Conservation (phyloP, 1,140 invertebrate genomes). For the Diuraphis noxia region DNA sequence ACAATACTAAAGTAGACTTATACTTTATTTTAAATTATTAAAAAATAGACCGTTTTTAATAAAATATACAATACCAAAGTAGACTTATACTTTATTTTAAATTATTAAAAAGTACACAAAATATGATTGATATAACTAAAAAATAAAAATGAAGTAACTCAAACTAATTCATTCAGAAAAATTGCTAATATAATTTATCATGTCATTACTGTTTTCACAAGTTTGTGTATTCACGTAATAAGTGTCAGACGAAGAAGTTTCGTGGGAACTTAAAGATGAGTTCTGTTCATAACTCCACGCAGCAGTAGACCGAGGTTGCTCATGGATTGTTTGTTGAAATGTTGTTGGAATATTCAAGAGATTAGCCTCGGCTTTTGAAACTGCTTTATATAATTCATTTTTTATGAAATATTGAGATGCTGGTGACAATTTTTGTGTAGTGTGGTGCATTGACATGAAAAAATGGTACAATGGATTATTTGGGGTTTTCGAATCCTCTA, state of each 20-base stretch:
- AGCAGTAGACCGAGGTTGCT: neutral
- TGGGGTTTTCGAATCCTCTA: neutral
- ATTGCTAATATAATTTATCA: too few relatives aligned
- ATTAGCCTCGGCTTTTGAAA: neutral
- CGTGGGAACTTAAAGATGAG: slow-evolving; percentile 1
- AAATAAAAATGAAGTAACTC: too few relatives aligned
- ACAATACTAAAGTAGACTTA: too few relatives aligned
- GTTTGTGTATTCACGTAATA: neutral
- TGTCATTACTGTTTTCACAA: neutral
- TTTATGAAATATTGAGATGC: neutral
- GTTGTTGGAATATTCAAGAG: slow-evolving; percentile 6
- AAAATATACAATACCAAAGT: too few relatives aligned
- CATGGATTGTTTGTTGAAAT: neutral
- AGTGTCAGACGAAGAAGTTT: neutral
- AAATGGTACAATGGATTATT: slow-evolving; percentile 6
- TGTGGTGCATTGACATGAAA: slow-evolving; percentile 17
- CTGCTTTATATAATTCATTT: neutral
- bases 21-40: too few relatives aligned
- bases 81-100: too few relatives aligned
- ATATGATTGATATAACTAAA: too few relatives aligned
- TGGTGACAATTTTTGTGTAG: neutral
- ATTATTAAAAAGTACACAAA: too few relatives aligned
- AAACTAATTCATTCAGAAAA: too few relatives aligned
- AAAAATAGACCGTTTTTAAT: too few relatives aligned
- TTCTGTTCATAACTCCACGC: neutral